Evolutionary conservation across 2,113 vertebrate genomes (phyloP).

Genomic region (Isichthys henryi): DNA sequence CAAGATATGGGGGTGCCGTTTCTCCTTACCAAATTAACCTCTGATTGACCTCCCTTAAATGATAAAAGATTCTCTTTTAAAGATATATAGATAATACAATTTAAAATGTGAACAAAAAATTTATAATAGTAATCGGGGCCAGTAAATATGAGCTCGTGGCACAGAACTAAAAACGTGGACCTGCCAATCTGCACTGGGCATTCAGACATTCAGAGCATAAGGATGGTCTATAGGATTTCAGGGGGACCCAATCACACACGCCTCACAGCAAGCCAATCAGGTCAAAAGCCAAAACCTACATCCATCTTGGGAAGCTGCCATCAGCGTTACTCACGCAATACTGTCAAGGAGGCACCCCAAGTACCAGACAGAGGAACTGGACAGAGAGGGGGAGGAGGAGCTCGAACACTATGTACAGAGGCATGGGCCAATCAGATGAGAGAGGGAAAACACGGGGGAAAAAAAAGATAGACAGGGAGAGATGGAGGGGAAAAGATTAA

Average conservation of each 20-base stretch:
- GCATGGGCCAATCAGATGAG: background rate
- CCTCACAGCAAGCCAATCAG: background rate
- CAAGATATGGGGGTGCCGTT: background rate
- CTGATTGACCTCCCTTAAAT: background rate
- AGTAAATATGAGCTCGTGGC: background rate
- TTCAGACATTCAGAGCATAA: background rate
- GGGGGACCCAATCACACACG: background rate
- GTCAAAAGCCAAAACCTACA: background rate
- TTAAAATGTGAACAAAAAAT: background rate
- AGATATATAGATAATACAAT: background rate
- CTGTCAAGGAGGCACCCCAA: constrained; percentile 4
- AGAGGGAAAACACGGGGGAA: background rate
- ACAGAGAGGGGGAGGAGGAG: background rate
- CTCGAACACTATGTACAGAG: background rate
- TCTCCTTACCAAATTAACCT: background rate
- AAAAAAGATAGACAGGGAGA: background rate
- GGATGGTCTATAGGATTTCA: background rate
- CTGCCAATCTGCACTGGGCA: background rate
- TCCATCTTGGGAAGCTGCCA: background rate
- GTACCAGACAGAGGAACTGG: constrained; percentile 6
- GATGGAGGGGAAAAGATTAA: background rate
- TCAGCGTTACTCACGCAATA: background rate
- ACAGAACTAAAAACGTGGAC: background rate
- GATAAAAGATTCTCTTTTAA: background rate
- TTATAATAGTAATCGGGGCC: background rate